Conservation (phyloP, 2,888 invertebrate species). For the Trachelus tabidus region DNA sequence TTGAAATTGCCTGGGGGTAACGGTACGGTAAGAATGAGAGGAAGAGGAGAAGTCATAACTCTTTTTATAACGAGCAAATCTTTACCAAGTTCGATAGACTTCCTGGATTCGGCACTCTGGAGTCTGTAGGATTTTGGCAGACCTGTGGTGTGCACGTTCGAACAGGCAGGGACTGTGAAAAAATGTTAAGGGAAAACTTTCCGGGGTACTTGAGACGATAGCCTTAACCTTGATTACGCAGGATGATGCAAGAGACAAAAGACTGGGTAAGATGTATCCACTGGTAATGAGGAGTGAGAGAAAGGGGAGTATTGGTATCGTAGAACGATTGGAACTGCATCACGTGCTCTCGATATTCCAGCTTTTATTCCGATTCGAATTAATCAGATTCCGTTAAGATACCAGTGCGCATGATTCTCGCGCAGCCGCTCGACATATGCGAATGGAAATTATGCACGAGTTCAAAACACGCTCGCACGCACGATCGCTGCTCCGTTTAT, state of each 20-base stretch:
- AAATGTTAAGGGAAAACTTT: background rate
- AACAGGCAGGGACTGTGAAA: background rate
- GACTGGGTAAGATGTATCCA: background rate
- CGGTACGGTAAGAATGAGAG: background rate
- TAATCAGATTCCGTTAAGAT: background rate
- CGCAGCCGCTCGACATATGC: background rate
- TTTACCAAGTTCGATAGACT: background rate
- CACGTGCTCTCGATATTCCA: background rate
- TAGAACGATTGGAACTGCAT: background rate
- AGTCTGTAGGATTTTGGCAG: background rate
- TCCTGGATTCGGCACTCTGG: background rate
- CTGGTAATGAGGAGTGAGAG: too few relatives aligned
- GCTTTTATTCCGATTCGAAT: background rate
- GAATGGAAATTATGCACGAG: background rate
- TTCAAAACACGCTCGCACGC: background rate
- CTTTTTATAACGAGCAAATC: background rate
- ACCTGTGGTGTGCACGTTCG: background rate
- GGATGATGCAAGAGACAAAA: background rate
- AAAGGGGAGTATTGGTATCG: background rate
- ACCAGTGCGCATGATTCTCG: background rate
- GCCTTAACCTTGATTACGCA: background rate
- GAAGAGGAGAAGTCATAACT: background rate
- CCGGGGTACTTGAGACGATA: background rate
- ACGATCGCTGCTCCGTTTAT: background rate
- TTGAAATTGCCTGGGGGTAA: background rate